Evolutionary conservation across 2,797 vertebrate species (phyloP), one percentile per base, ranked within the genome.

Genomic region (Lepus oiostolus): DNA sequence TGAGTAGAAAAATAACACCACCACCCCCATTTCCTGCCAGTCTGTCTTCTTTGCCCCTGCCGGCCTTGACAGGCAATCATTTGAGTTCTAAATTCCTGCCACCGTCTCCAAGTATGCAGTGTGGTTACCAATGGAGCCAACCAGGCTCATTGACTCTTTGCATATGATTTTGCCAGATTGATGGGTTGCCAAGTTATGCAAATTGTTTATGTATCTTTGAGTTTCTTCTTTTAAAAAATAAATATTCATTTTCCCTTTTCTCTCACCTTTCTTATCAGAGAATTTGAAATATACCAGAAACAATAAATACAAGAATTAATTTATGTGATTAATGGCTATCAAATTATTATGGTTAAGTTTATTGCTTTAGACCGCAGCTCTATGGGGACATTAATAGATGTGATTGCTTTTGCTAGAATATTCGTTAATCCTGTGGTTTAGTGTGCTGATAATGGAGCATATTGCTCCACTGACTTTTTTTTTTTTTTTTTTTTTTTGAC

Each of bases 391-490:
- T 94, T 95, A 96, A 95, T 97, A 96, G 93, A 95, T 84, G 62
- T 75, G 94, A 93, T 90, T 88, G 81, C 65, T 90, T 93, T 91
- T 87, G 71, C 95, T 94, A 77, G 85, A 88, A 80, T 94, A 75
- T 90, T 96, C 6, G 14, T 91, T 94, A 95, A 95, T 97, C 95
- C 93, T 92, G 71, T 79, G 95, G 90, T 74, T 94, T 91, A 94
- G 88, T 24, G 76, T 10, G 28, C 67, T 90, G 83, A 54, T 80
- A 94, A 92, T 52, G 92, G 92, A 94, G 62, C 85, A 83, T 12
- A 30, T 79, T 63, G 47, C 93, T 91, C 88, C 71, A 65, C 50
- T 54, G 92, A 42, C 38, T 4, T 42, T 42, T 42, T 42, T 42
- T 42, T 42, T 38, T 38, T 35, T 35, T 35, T 35, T 42, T 42